A percentile compares a stretch with the other conserved stretches of the same genome.
These are phyloP conservation scores for Aplocera efformata DNA, from an alignment of 2,888 invertebrate genomes.

Conservation along the genomic window DNA sequence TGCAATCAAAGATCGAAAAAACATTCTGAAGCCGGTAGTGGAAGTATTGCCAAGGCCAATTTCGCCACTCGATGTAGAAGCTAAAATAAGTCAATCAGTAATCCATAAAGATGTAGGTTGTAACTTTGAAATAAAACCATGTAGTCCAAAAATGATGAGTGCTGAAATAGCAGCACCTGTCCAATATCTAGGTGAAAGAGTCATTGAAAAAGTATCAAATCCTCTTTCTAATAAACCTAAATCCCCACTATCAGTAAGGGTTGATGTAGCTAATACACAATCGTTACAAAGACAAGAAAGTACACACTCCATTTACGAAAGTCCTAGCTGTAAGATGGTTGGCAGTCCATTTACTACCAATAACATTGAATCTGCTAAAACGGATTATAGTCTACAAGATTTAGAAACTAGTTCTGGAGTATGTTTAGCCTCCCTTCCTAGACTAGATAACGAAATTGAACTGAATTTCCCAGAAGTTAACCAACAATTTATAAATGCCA, in stretches of 20 bases:
- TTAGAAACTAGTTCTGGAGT: slow-evolving; percentile 68
- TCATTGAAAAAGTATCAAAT: slow-evolving; percentile 71
- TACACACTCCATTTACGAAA: slow-evolving; percentile 34
- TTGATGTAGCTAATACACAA: slow-evolving; percentile 41
- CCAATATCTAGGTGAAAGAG: slow-evolving; percentile 60
- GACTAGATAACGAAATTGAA: slow-evolving; percentile 72
- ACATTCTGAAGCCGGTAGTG: slow-evolving; percentile 32
- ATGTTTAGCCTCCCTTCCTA: slow-evolving; percentile 67
- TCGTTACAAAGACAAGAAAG: slow-evolving; percentile 37
- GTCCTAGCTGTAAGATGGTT: slow-evolving; percentile 64
- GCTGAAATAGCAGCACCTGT: slow-evolving; percentile 65
- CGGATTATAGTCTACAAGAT: slow-evolving; percentile 63
- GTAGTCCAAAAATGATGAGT: slow-evolving; percentile 75
- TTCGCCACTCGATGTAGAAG: slow-evolving; percentile 74
- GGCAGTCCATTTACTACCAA: slow-evolving; percentile 51
- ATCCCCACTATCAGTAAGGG: slow-evolving; percentile 39
- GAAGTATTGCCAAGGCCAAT: slow-evolving; percentile 52
- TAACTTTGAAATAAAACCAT: slow-evolving; percentile 77
- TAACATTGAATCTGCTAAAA: slow-evolving; percentile 47
- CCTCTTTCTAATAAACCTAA: slow-evolving; percentile 43
- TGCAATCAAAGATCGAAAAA: slow-evolving; percentile 31
- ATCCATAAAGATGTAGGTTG: slow-evolving; percentile 78
- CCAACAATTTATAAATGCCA: slow-evolving; percentile 74
- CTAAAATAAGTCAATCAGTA: slow-evolving; percentile 77
- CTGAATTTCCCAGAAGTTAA: slow-evolving; percentile 74